Conservation (phyloP, 2,888 invertebrate species). For the Xestoiulus laeticollis region DNA sequence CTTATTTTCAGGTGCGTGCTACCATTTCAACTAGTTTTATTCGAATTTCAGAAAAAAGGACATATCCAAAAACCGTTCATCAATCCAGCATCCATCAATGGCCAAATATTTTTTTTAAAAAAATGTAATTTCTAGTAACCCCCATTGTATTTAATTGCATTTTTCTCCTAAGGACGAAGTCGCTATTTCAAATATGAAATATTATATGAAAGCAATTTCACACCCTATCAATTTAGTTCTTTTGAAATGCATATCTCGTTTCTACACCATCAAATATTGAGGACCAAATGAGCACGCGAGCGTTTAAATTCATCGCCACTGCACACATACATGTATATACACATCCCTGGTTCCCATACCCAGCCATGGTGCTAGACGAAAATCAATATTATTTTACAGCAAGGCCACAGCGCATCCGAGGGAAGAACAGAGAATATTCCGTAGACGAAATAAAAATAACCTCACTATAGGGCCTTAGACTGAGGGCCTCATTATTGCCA, state of each 20-base stretch:
- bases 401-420: too few relatives aligned
- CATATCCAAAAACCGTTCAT: too few relatives aligned
- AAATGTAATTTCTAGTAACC: neutral
- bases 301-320: constrained; percentile 8
- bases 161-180: neutral
- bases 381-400: neutral
- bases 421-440: neutral
- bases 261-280: constrained; percentile 8
- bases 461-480: too few relatives aligned
- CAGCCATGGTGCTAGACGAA: neutral
- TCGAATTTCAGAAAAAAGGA: too few relatives aligned
- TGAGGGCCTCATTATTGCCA: too few relatives aligned
- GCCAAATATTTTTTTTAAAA: too few relatives aligned
- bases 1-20: too few relatives aligned
- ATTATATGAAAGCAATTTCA: neutral
- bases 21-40: too few relatives aligned
- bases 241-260: neutral
- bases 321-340: too few relatives aligned
- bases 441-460: neutral
- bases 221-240: constrained; percentile 6
- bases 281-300: constrained; percentile 1
- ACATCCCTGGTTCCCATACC: too few relatives aligned
- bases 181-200: neutral
- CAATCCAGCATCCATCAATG: too few relatives aligned
- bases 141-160: neutral